Base-by-base conservation (phyloP, 92 coral and sea anemone species). In the Virgularia gustaviana region DNA sequence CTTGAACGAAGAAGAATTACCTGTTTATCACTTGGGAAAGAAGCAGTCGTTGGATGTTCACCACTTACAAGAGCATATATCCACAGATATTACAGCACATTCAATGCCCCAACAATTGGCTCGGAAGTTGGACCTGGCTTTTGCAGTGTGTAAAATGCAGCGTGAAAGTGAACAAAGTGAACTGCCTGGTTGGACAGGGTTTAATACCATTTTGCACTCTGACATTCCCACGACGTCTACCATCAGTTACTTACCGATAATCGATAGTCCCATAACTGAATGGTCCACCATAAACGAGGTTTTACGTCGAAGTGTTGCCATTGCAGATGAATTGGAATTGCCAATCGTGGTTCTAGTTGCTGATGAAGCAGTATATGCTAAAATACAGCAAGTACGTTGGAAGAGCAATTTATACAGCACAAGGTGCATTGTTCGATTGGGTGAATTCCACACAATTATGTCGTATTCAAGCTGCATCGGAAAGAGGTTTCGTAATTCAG, bases 361-460 rank as follows among this genome's bases (percentile, higher is more conserved):
- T 44, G 73, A 66, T 42, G 73, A 66, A 28, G 73, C 73, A 0
- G 73, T 66, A 29, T 66, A 66, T 43, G 73, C 73, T 43, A 66
- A 66, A 47, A 20, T 66, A 66, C 57, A 66, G 57, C 58, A 66
- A 66, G 73, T 66, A 43, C 73, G 73, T 5, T 66, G 73, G 57
- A 66, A 66, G 23, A 66, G 23, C 23, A 37, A 66, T 27, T 2
- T 30, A 16, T 66, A 66, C 52, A 20, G 18, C 57, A 44, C 4
- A 42, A 66, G 57, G 49, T 66, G 73, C n/a, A n/a, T 66, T 43
- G 73, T 66, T 15, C 73, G 39, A 18, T 58, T 66, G 3, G 73
- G 73, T 4, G 73, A 66, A 44, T 66, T 66, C 42, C 57, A 44
- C 57, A 44, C 73, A 44, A 44, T 66, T 58, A 66, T 66, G 73